Evolutionary conservation across 2,113 vertebrate species (phyloP), one percentile per base, ranked within the genome.

Genomic region (Chaetops frenatus): DNA sequence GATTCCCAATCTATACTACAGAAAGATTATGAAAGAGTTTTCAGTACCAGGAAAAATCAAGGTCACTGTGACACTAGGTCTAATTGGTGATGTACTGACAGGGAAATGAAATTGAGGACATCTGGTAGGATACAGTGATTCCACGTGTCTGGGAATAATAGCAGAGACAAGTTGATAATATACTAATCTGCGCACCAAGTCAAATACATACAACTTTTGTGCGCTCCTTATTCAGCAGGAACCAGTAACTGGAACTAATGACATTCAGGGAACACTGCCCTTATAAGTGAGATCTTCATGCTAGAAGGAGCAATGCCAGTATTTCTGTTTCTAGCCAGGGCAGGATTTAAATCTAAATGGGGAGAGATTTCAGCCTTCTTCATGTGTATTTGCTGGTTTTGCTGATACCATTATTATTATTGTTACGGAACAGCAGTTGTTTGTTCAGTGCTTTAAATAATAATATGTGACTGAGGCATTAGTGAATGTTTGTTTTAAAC

Each of bases 261-360:
- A 95, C 96, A 97, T 96, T 97, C 93, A 96, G 44, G 92, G 90
- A 94, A 96, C 90, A 93, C 90, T 96, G 90, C 90, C 44, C 51
- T 90, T 90, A 80, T 29, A 94, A 90, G 87, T 88, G 93, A 86
- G 82, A 74, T 90, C 95, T 95, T 97, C 93, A 94, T 97, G 95
- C 74, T 96, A 95, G 85, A 96, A 62, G 48, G 53, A 94, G 83
- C 93, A 97, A 71, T 77, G 86, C 79, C 40, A 81, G 51, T 95
- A 94, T 95, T 96, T 95, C 87, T 92, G 56, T 92, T 95, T 44
- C 35, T 51, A 58, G 51, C 36, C 22, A n/a, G 60, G 44, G 62
- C 38, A 95, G 67, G 71, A 88, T 93, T 96, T 96, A 95, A 96
- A 94, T 92, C 93, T 94, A 70, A 69, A 48, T 71, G 47, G 74